Percentiles rank a stretch among this genome's conserved stretches.
Conservation (phyloP, 2,113 vertebrate species). For the Hippotragus niger region DNA sequence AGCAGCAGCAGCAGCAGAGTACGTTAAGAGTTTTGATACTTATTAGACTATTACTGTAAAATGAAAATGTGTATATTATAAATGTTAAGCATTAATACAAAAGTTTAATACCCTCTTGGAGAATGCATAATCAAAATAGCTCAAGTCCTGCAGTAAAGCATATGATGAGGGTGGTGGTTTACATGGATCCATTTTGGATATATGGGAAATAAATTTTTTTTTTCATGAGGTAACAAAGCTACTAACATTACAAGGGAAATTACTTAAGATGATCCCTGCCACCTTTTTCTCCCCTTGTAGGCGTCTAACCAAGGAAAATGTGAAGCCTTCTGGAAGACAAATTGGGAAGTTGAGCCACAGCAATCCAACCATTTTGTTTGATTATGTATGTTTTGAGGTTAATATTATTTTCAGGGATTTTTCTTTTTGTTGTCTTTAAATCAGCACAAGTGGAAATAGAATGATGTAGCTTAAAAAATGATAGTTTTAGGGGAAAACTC, state of each 20-base stretch:
- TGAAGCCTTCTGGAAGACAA: constrained; percentile 98
- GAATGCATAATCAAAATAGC: constrained; percentile 14
- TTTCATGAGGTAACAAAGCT: neutral
- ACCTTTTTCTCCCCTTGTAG: constrained; percentile 77
- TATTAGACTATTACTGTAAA: constrained; percentile 32
- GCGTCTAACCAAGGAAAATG: constrained; percentile 98
- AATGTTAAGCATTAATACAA: constrained; percentile 21
- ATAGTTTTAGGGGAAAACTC: neutral
- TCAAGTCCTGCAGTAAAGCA: neutral
- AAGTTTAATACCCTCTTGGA: neutral
- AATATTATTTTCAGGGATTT: constrained; percentile 49
- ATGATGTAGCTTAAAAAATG: neutral
- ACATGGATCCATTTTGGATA: constrained; percentile 31
- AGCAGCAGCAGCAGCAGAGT: neutral
- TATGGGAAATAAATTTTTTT: constrained; percentile 15
- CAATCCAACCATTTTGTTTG: constrained; percentile 99
- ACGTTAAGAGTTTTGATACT: constrained; percentile 29
- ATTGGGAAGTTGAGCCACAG: constrained; percentile 99
- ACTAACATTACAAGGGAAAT: neutral
- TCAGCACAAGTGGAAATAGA: neutral
- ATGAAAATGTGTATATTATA: neutral
- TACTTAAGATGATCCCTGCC: constrained; percentile 30
- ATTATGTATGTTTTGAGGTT: constrained; percentile 91
- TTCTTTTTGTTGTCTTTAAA: constrained; percentile 30
- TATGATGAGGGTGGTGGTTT: constrained; percentile 33